Conservation (phyloP, 2,888 invertebrate genomes). For the Caenorhabditis becei region DNA sequence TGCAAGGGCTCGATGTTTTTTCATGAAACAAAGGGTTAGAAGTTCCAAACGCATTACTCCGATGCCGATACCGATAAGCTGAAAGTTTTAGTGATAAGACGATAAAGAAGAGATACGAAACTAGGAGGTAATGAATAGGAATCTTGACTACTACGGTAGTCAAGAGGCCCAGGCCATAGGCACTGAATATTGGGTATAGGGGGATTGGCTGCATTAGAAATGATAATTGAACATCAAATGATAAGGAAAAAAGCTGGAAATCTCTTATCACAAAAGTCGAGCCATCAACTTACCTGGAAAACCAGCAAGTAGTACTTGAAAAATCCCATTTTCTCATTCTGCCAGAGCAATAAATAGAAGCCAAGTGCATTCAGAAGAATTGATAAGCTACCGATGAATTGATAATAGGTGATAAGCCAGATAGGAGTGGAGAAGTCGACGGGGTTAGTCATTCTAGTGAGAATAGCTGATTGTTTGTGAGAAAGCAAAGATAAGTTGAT, state of each 20-base stretch:
- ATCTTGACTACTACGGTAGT: too few relatives aligned
- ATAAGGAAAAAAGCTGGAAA: conserved; percentile 17
- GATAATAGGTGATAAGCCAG: conserved; percentile 6
- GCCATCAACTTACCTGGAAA: conserved; percentile 8
- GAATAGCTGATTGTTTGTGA: too few relatives aligned
- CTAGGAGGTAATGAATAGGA: too few relatives aligned
- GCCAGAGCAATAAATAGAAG: conserved; percentile 15
- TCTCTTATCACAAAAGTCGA: too few relatives aligned
- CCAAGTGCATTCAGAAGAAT: conserved; percentile 8
- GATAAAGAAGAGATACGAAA: not conserved
- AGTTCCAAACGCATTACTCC: not conserved
- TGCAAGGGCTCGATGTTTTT: not conserved
- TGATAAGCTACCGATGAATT: conserved; percentile 3
- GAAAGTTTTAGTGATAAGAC: not conserved
- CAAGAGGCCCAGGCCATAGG: conserved; percentile 1
- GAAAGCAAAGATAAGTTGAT: too few relatives aligned
- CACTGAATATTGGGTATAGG: conserved; percentile 18
- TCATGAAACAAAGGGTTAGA: not conserved
- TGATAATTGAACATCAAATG: conserved; percentile 13
- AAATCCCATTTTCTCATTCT: conserved; percentile 25
- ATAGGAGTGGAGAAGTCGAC: not conserved
- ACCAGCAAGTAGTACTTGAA: conserved; percentile 12
- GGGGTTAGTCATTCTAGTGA: too few relatives aligned
- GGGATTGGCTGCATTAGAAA: conserved; percentile 21
- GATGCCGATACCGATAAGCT: not conserved